Conservation (phyloP, 2,888 invertebrate species). For the Glomeris marginata region DNA sequence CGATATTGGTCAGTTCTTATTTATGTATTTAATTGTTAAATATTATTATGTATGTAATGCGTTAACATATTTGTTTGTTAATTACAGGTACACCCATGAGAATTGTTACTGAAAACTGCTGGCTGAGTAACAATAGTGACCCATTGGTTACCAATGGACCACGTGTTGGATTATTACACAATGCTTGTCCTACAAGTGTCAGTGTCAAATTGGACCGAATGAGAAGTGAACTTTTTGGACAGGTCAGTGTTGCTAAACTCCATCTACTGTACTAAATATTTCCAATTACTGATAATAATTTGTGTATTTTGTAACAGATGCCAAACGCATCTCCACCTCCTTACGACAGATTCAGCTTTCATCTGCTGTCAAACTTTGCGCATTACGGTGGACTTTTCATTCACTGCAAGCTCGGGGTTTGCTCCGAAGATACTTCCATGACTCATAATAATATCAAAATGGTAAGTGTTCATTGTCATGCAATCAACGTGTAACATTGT, state of each 20-base stretch:
- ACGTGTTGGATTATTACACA: slow-evolving; percentile 19
- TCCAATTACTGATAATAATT: too few species aligned
- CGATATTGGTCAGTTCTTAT: slow-evolving; percentile 21
- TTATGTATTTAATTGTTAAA: not conserved
- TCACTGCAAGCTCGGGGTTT: slow-evolving; percentile 27
- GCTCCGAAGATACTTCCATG: slow-evolving; percentile 21
- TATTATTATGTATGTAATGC: not conserved
- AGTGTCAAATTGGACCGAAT: slow-evolving; percentile 18
- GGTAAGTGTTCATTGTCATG: slow-evolving; percentile 16
- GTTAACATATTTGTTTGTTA: slow-evolving; percentile 1
- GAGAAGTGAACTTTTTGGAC: not conserved
- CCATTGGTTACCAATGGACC: slow-evolving; percentile 8
- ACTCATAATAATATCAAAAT: slow-evolving; percentile 20
- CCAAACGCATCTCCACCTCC: slow-evolving; percentile 16
- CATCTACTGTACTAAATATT: slow-evolving; percentile 2
- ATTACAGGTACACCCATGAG: slow-evolving; percentile 19
- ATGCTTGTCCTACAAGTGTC: slow-evolving; percentile 24
- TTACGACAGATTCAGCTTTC: slow-evolving; percentile 23
- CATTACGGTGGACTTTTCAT: slow-evolving; percentile 22
- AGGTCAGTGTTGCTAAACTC: too few species aligned
- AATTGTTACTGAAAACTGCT: slow-evolving; percentile 25
- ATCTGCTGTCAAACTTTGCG: slow-evolving; percentile 22
- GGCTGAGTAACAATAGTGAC: slow-evolving; percentile 23
- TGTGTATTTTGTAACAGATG: slow-evolving; percentile 9
- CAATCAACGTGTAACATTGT: not conserved